phyloP scores from a whole-genome alignment of 2,888 invertebrate species.

The Stenolophus ochropezus region DNA sequence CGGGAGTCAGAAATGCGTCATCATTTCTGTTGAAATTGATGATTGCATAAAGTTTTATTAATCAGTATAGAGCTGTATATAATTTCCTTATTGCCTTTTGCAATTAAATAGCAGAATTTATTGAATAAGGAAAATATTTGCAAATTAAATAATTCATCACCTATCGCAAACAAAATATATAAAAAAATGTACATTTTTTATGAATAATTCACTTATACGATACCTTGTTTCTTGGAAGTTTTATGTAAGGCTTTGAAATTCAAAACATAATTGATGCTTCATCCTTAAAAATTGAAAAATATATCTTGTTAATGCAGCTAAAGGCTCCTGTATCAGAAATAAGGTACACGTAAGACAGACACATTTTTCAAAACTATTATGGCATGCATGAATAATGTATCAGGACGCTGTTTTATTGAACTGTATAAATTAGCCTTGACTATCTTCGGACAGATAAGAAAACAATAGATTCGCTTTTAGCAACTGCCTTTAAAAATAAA shows the following conservation, averaged over 20 bases:
- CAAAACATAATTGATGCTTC: too few species aligned
- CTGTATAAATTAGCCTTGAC: conserved; percentile 40
- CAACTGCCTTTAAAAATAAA: conserved; percentile 26
- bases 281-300: too few species aligned
- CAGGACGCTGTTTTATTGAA: conserved; percentile 31
- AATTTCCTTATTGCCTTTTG: too few species aligned
- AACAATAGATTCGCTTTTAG: conserved; percentile 38
- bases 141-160: too few species aligned
- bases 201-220: not conserved
- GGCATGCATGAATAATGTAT: conserved; percentile 31
- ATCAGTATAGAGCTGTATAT: too few species aligned
- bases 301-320: not conserved
- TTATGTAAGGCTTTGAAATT: not conserved
- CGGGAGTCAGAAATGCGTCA: too few species aligned
- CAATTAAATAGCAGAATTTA: too few species aligned
- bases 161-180: too few species aligned
- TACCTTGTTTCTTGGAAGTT: not conserved
- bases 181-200: not conserved
- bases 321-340: not conserved
- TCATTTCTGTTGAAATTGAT: too few species aligned
- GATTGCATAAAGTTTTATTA: too few species aligned
- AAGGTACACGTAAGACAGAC: not conserved
- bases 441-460: conserved; percentile 10
- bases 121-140: too few species aligned
- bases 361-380: conserved; percentile 32